Conservation (phyloP, 2,113 vertebrate species). For the Clarias macrocephalus region DNA sequence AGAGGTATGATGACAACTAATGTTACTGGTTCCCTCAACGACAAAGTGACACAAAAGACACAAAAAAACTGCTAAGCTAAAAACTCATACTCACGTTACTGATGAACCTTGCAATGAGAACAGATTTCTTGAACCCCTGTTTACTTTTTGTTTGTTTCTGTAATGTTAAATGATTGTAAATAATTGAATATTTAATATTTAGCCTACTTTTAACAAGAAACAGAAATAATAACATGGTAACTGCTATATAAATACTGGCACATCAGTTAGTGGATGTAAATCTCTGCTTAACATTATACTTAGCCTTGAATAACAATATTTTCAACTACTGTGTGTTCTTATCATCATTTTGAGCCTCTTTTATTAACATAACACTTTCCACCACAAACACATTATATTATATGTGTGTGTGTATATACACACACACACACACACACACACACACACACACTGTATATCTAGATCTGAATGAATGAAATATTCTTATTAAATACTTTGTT, state of each 20-base stretch:
- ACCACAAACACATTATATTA: no score
- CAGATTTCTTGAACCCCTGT: slow-evolving; percentile 8
- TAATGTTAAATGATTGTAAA: not conserved
- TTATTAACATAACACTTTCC: no score
- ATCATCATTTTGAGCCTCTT: no score
- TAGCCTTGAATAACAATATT: not conserved
- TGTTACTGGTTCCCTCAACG: not conserved
- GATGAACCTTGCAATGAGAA: slow-evolving; percentile 11
- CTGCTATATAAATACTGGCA: not conserved
- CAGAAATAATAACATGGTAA: not conserved
- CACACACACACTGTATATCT: no score
- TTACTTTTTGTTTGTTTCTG: slow-evolving; percentile 27
- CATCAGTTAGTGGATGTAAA: not conserved
- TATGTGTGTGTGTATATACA: no score
- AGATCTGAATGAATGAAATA: no score
- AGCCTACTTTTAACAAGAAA: not conserved
- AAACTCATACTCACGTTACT: slow-evolving; percentile 11
- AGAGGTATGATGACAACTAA: slow-evolving; percentile 14
- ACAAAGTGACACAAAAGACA: not conserved
- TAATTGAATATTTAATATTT: not conserved
- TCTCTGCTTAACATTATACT: not conserved
- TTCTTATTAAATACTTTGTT: no score
- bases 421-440: no score
- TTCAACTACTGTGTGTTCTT: no score
- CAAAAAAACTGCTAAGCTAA: slow-evolving; percentile 30